phyloP scores from a whole-genome alignment of 2,113 vertebrate genomes.

The Alligator mississippiensis region DNA sequence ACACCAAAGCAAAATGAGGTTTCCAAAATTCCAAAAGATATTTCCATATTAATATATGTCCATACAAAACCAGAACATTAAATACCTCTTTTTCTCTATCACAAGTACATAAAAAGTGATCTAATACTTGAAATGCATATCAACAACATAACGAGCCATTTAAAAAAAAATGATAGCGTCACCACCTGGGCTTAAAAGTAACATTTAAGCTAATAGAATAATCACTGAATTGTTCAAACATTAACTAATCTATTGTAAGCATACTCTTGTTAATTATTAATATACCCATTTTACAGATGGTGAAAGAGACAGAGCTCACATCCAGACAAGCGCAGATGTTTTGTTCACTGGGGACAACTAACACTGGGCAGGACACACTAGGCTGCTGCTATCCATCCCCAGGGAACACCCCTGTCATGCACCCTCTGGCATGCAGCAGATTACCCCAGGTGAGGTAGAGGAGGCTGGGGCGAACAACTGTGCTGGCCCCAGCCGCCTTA shows the following conservation, averaged over 20 bases:
- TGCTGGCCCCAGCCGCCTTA: too few species aligned
- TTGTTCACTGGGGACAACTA: too few species aligned
- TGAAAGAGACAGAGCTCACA: not conserved
- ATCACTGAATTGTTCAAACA: not conserved
- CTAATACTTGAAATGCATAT: accelerated
- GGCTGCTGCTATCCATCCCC: too few species aligned
- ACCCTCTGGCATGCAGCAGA: too few species aligned
- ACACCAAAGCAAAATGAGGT: not conserved
- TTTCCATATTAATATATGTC: not conserved
- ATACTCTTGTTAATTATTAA: not conserved
- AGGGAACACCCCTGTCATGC: too few species aligned
- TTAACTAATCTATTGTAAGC: not conserved
- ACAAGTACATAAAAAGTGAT: accelerated
- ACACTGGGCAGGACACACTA: too few species aligned
- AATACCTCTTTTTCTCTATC: accelerated
- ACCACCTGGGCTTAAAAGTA: not conserved
- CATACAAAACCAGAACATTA: not conserved
- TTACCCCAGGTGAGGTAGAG: too few species aligned
- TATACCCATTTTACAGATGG: not conserved
- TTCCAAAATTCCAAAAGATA: not conserved
- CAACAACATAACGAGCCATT: accelerated
- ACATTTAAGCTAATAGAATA: not conserved
- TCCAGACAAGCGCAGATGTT: too few species aligned
- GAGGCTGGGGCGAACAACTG: too few species aligned
- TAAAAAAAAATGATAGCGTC: not conserved